phyloP scores from a whole-genome alignment of 2,888 invertebrate genomes.

The Dexiosoma caninum region DNA sequence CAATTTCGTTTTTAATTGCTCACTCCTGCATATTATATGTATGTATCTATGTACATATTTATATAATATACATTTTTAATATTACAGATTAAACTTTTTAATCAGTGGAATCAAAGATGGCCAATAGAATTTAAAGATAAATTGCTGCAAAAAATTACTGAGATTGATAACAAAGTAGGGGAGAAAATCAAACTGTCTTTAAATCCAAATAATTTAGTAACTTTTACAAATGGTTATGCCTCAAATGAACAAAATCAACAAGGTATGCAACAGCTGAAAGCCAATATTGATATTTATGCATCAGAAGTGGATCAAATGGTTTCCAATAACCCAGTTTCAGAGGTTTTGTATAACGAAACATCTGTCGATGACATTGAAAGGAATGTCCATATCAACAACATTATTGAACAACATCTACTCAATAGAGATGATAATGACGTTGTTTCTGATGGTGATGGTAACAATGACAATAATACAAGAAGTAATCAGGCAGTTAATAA shows the following conservation, averaged over 20 bases:
- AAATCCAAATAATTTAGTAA: constrained; percentile 28
- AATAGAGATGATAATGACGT: constrained; percentile 17
- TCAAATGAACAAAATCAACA: constrained; percentile 1
- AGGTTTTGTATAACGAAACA: constrained; percentile 71
- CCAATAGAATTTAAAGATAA: constrained; percentile 84
- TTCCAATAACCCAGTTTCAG: constrained; percentile 68
- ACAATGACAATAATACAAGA: constrained; percentile 63
- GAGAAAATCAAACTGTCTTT: constrained; percentile 79
- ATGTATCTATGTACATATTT: not conserved
- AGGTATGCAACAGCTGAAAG: constrained; percentile 3
- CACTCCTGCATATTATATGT: no score
- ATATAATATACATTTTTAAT: not conserved
- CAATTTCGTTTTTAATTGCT: no score
- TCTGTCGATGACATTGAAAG: constrained; percentile 69
- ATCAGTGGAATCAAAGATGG: constrained; percentile 91
- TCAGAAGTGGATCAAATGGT: constrained; percentile 46
- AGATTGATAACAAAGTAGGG: constrained; percentile 85
- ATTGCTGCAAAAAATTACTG: constrained; percentile 84
- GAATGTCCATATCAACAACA: constrained; percentile 36
- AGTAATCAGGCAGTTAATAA: constrained; percentile 13
- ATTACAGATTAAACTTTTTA: constrained; percentile 86
- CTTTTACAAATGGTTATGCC: constrained; percentile 44
- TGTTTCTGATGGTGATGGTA: constrained; percentile 54
- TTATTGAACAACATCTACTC: constrained; percentile 32
- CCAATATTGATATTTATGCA: constrained; percentile 29